These are phyloP conservation scores for Sakesphorus luctuosus DNA, from an alignment of 2,113 vertebrate species.

Conservation along the genomic window DNA sequence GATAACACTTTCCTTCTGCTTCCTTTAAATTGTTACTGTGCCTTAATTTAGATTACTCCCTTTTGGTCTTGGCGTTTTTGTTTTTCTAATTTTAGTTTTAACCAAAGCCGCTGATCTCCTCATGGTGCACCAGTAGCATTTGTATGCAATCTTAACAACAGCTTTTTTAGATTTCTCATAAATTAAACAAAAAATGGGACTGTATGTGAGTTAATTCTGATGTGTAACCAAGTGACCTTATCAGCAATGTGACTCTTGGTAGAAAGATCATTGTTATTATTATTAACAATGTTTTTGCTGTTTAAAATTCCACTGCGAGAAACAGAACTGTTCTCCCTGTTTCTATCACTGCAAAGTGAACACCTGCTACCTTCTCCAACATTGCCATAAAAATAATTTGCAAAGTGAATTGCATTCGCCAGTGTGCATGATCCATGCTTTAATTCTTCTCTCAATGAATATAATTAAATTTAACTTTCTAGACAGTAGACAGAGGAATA, in stretches of 20 bases:
- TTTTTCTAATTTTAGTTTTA: constrained; percentile 7
- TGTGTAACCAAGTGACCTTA: background rate
- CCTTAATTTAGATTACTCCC: background rate
- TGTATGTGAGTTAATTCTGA: background rate
- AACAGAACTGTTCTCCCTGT: background rate
- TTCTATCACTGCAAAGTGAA: background rate
- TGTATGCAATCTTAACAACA: background rate
- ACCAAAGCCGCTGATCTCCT: background rate
- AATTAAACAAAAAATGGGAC: background rate
- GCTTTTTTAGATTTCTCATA: background rate
- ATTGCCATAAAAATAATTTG: constrained; percentile 52
- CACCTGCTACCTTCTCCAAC: constrained; percentile 31
- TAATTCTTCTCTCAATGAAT: constrained; percentile 21
- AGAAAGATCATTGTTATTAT: background rate
- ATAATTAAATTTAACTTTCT: constrained; percentile 40
- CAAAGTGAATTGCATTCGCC: constrained; percentile 4
- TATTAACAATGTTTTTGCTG: background rate
- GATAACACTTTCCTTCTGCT: background rate
- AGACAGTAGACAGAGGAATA: constrained; percentile 17
- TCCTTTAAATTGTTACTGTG: background rate
- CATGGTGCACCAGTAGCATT: background rate
- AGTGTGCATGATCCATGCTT: background rate
- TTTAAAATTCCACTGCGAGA: constrained; percentile 2
- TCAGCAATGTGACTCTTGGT: background rate
- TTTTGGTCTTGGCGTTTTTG: background rate